phyloP scores from a whole-genome alignment of 1,140 invertebrate species.

The Bombus confusus region DNA sequence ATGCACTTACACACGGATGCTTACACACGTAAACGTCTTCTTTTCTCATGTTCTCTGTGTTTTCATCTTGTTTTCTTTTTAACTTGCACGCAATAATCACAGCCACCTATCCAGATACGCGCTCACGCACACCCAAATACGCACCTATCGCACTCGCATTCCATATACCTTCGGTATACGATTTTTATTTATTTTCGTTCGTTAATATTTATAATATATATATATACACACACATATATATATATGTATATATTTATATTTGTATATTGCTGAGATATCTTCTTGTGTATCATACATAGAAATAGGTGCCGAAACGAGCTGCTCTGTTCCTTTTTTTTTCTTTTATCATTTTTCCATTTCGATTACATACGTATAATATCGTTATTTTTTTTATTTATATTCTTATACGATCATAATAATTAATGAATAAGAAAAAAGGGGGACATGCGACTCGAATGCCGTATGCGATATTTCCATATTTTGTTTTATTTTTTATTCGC shows the following conservation, averaged over 20 bases:
- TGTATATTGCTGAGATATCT: conserved; percentile 75
- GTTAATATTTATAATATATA: conserved; percentile 43
- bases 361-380: conserved; percentile 27
- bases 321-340: conserved; percentile 51
- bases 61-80: not conserved
- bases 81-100: conserved; percentile 77
- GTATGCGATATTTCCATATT: conserved; percentile 43
- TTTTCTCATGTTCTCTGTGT: not conserved
- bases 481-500: conserved; percentile 34
- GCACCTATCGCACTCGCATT: conserved; percentile 49
- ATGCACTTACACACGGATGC: conserved; percentile 54
- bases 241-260: conserved; percentile 52
- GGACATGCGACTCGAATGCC: conserved; percentile 71
- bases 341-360: conserved; percentile 5
- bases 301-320: conserved; percentile 80
- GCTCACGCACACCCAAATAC: conserved; percentile 71
- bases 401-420: conserved; percentile 22
- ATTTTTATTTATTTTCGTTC: conserved; percentile 15
- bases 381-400: conserved; percentile 2
- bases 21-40: conserved; percentile 36
- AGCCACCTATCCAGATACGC: conserved; percentile 77
- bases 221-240: conserved; percentile 43
- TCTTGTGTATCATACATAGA: conserved; percentile 76
- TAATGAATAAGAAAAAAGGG: conserved; percentile 38
- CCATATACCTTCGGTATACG: conserved; percentile 59